Conservation (phyloP, 2,888 invertebrate genomes). For the Girardia tigrina region DNA sequence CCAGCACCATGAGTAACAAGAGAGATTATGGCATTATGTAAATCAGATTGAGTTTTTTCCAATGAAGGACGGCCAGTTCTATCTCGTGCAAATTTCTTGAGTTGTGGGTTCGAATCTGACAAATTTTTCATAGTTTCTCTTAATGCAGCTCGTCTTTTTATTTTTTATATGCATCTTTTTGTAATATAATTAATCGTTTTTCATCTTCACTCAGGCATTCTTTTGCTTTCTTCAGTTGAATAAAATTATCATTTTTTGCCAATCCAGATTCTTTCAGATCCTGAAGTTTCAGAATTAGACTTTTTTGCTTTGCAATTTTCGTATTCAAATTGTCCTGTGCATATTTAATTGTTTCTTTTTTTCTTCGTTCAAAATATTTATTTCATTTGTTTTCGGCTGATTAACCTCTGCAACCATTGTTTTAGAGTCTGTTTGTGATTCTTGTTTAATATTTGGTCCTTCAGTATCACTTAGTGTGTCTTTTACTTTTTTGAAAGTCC, state of each 20-base stretch:
- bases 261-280: conserved; percentile 9
- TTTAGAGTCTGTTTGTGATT: background rate
- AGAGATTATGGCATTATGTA: background rate
- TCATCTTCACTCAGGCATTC: background rate
- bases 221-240: background rate
- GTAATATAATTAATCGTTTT: background rate
- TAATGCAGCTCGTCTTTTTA: background rate
- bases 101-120: background rate
- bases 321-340: conserved; percentile 4
- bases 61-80: background rate
- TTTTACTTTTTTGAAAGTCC: background rate
- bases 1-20: background rate
- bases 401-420: background rate
- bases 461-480: background rate
- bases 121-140: background rate
- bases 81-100: background rate
- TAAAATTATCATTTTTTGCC: conserved; percentile 16
- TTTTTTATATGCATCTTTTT: background rate
- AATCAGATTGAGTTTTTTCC: background rate
- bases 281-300: background rate
- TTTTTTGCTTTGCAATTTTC: conserved; percentile 10
- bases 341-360: conserved; percentile 11
- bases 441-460: background rate
- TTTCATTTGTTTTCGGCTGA: background rate
- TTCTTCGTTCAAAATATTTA: background rate